Percentiles rank a stretch among this genome's conserved stretches.
Evolutionary conservation across 2,888 invertebrate species (phyloP).

Genomic region (Caenorhabditis parvicauda): DNA sequence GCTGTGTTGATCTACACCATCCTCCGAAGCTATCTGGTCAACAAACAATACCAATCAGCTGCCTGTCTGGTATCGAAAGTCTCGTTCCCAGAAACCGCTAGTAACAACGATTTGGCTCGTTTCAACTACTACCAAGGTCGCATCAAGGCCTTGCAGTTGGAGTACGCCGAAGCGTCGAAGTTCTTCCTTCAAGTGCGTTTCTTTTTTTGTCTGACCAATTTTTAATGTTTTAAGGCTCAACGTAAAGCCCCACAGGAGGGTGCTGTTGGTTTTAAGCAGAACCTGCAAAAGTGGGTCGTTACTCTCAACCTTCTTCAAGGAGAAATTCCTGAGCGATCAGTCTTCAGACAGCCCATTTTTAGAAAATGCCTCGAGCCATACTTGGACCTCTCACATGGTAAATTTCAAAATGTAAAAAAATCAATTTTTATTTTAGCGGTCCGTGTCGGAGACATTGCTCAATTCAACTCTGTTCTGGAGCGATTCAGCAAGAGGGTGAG

Average conservation of each 20-base stretch:
- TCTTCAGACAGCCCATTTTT: constrained; percentile 86
- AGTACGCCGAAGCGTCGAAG: constrained; percentile 95
- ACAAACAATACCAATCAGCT: constrained; percentile 90
- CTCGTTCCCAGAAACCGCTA: constrained; percentile 91
- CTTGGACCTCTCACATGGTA: constrained; percentile 87
- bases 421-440: constrained; percentile 68
- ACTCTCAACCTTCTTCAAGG: constrained; percentile 68
- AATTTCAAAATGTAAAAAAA: not conserved
- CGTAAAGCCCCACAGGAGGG: constrained; percentile 96
- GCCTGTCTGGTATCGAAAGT: constrained; percentile 90
- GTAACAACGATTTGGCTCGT: constrained; percentile 98
- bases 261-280: constrained; percentile 95
- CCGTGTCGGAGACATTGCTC: constrained; percentile 85
- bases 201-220: not conserved
- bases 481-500: constrained; percentile 72
- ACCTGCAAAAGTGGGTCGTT: constrained; percentile 61
- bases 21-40: constrained; percentile 89
- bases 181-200: constrained; percentile 78
- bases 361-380: constrained; percentile 88
- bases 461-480: constrained; percentile 88
- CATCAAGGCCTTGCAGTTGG: constrained; percentile 90
- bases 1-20: constrained; percentile 93
- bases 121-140: constrained; percentile 91
- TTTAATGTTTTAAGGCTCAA: constrained; percentile 66
- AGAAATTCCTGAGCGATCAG: constrained; percentile 92